Base-by-base conservation (phyloP, 2,797 vertebrate genomes). In the Galago senegalensis region DNA sequence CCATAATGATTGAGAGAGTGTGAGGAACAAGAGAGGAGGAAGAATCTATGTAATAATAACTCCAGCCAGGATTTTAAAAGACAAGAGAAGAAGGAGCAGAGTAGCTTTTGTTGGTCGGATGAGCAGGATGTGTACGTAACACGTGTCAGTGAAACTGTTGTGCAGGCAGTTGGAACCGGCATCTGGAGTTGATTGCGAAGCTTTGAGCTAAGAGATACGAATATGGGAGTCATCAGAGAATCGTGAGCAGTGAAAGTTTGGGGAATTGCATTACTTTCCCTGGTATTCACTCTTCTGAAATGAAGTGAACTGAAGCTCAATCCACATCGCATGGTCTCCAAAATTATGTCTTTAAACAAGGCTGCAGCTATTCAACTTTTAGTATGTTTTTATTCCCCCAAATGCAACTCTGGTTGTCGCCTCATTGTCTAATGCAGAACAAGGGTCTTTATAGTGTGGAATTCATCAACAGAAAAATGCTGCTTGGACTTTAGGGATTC, bases 251-350 rank as follows among this genome's bases (percentile, higher is more conserved):
- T 70, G 86, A 95, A 94, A 94, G 73, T 37, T 96, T 94, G 61
- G 84, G 94, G 91, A 95, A 94, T 93, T 97, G 84, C 58, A 17
- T 91, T 91, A 91, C 76, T 81, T 96, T 93, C 77, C 37, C 49
- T 89, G 46, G 76, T 91, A 91, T 96, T 96, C 76, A 86, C 34
- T 91, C 72, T 96, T 92, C 80, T 88, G 84, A 96, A 96, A 97
- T 93, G 87, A 96, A 96, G 43, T 81, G 46, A 96, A 96, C 37
- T 81, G 46, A 94, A 93, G 75, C 34, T 18, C 94, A 94, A 95
- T 93, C 79, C 82, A 92, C 86, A 91, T 93, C 94, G 93, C 90
- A 77, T 77, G 82, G 90, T 65, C 82, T 95, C 86, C 43, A 92
- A 93, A 97, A 90, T 94, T 92, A 91, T 61, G 77, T 95, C 70